Evolutionary conservation across 2,797 vertebrate species (phyloP).

Genomic region (Heliangelus exortis): DNA sequence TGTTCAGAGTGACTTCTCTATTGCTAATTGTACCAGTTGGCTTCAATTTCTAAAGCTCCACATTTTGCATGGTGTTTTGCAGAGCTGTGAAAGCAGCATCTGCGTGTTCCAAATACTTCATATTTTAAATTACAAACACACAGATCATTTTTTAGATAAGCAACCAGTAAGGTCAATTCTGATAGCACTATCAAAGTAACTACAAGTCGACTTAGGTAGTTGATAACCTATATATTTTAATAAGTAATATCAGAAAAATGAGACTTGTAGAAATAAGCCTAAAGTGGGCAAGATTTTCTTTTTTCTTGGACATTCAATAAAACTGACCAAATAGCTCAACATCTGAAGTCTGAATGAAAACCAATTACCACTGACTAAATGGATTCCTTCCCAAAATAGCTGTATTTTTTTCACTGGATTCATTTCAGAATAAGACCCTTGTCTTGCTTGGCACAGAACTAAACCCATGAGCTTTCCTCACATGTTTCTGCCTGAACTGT

Average conservation of each 20-base stretch:
- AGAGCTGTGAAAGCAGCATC: background rate
- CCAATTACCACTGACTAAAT: background rate
- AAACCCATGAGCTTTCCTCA: background rate
- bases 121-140: background rate
- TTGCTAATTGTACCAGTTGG: background rate
- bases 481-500: background rate
- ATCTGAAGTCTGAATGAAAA: background rate
- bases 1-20: background rate
- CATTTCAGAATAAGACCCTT: background rate
- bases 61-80: background rate
- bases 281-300: background rate
- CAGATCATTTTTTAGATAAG: background rate
- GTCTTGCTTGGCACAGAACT: background rate
- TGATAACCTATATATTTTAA: background rate
- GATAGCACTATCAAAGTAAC: background rate
- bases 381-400: background rate
- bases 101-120: background rate
- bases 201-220: background rate
- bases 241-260: background rate
- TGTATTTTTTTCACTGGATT: background rate
- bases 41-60: constrained; percentile 7
- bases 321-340: background rate
- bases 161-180: background rate
- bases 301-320: background rate
- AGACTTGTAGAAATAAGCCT: background rate